Base-by-base conservation (phyloP, 2,113 vertebrate genomes). In the Pao palembangensis region DNA sequence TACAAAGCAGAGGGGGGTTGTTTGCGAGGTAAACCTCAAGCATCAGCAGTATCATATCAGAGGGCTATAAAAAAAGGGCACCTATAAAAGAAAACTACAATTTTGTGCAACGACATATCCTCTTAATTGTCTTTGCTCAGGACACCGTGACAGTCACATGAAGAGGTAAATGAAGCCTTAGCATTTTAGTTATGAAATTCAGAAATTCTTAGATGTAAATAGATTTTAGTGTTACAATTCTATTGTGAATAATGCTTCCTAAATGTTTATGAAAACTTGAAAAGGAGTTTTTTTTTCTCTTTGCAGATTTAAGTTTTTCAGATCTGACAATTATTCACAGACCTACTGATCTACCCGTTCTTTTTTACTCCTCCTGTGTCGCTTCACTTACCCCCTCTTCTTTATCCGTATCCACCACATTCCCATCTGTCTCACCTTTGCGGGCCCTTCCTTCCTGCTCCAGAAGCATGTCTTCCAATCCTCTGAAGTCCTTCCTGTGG, bases 21-120 rank as follows among this genome's bases (percentile, higher is more conserved):
- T 54, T 63, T 65, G 44, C 63, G 50, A 50, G 23, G 28, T 65
- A 60, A 85, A 87, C 76, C 1, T 44, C 34, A 60, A 55, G 21
- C 75, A 85, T 85, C 86, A 87, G 85, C 88, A 85, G 11, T 73
- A 76, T 70, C 54, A 61, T 86, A 86, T 88, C 86, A 78, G 66
- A n/a, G 16, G 15, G 19, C 28, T 38, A 12, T 76, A 69, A 87
- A 89, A 88, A 88, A 89, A 72, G 42, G 47, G 31, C 28, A 57
- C 4, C 13, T 56, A 72, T 85, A 74, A 82, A 80, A 55, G 46
- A 78, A 71, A 76, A 61, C 51, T 74, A 21, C 28, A 41, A 71
- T 73, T 71, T 57, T 46, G 1, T 5, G 0, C 15, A 59, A 47
- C 64, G 46, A 73, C 51, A 0, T 17, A 51, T 56, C 10, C 13